Evolutionary conservation across 30 jellyfish, hydroid and myxozoan species (phyloP).

Genomic region (Clytia hemisphaerica): DNA sequence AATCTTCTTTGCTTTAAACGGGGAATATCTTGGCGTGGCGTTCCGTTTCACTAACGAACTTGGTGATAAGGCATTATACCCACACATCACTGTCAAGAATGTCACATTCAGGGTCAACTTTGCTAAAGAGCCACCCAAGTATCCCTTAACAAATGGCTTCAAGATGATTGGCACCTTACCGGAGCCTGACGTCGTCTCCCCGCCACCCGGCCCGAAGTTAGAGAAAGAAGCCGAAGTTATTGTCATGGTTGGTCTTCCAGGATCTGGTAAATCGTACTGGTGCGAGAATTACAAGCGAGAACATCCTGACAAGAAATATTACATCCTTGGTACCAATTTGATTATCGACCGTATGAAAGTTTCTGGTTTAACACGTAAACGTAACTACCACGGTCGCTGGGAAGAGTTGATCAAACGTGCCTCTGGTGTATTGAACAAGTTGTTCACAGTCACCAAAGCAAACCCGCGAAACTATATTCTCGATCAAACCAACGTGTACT

Average conservation of each 20-base stretch:
- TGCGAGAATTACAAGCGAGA: slow-evolving; percentile 71
- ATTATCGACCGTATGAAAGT: slow-evolving; percentile 86
- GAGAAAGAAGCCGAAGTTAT: slow-evolving; percentile 85
- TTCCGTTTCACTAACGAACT: slow-evolving; percentile 70
- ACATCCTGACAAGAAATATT: slow-evolving; percentile 68
- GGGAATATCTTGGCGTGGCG: slow-evolving; percentile 92
- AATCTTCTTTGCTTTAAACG: slow-evolving; percentile 67
- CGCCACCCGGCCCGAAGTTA: slow-evolving; percentile 68
- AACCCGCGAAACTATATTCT: slow-evolving; percentile 75
- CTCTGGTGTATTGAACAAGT: slow-evolving; percentile 59
- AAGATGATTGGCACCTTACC: slow-evolving; percentile 61
- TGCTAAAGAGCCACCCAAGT: slow-evolving; percentile 69
- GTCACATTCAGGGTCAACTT: slow-evolving; percentile 77
- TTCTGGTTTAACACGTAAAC: slow-evolving; percentile 58
- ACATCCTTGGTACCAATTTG: slow-evolving; percentile 85
- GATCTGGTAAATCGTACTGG: slow-evolving; percentile 92
- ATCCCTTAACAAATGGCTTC: slow-evolving; percentile 80
- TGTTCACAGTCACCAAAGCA: slow-evolving; percentile 74
- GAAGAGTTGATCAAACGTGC: slow-evolving; percentile 93
- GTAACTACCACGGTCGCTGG: slow-evolving; percentile 98
- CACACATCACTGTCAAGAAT: slow-evolving; percentile 77
- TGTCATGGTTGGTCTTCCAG: slow-evolving; percentile 98
- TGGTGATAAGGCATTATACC: slow-evolving; percentile 60
- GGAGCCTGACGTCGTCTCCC: slow-evolving; percentile 31
- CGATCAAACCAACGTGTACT: slow-evolving; percentile 95